Conservation (phyloP, 2,888 invertebrate genomes). For the Leptopilina syphax region DNA sequence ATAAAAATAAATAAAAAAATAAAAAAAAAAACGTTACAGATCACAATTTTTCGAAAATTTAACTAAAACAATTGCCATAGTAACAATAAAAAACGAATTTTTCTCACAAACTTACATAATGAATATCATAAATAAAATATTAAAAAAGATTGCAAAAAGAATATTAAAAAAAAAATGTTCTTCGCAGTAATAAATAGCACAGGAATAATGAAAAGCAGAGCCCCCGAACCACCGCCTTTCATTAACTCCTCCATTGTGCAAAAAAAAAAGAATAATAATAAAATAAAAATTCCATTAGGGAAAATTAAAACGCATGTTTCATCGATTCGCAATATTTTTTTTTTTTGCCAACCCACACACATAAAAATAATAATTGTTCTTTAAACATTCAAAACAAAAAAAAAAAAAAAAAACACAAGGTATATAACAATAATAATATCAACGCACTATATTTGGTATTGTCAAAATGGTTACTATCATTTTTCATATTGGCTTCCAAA, state of each 20-base stretch:
- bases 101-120: not conserved
- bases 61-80: too few relatives aligned
- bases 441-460: too few relatives aligned
- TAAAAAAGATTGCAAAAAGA: not conserved
- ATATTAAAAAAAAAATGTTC: slow-evolving; percentile 23
- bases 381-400: slow-evolving; percentile 1
- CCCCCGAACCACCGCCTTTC: slow-evolving; percentile 2
- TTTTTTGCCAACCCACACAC: not conserved
- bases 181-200: slow-evolving; percentile 14
- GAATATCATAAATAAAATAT: slow-evolving; percentile 12
- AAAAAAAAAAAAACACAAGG: not conserved
- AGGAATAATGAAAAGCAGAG: slow-evolving; percentile 13
- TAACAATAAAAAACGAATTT: not conserved
- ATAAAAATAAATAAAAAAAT: too few relatives aligned
- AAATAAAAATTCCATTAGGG: slow-evolving; percentile 35
- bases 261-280: not conserved
- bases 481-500: too few relatives aligned
- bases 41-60: too few relatives aligned
- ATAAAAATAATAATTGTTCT: slow-evolving; percentile 25
- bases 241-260: slow-evolving; percentile 28
- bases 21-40: too few relatives aligned
- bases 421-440: too few relatives aligned
- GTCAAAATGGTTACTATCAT: too few relatives aligned
- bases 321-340: slow-evolving; percentile 33
- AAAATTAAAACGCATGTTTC: slow-evolving; percentile 38